Evolutionary conservation across 2,888 invertebrate genomes (phyloP), one percentile per base, ranked within the genome.

Genomic region (Drosophila suboccidentalis): DNA sequence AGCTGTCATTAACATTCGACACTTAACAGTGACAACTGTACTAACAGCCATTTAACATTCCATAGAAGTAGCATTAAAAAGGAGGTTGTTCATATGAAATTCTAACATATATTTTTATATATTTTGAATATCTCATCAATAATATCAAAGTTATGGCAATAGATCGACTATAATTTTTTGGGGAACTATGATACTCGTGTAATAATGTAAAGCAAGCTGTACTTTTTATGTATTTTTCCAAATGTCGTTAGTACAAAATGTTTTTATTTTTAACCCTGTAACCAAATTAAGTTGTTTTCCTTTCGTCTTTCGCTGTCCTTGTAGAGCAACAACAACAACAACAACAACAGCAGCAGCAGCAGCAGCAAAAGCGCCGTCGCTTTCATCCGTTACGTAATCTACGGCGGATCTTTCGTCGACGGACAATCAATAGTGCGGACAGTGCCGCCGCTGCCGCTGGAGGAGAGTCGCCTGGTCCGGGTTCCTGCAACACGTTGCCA

Each of bases 361-460:
- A 91, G 72, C 92, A 91, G 82, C 92, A 92, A 71, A 92, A 92
- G 80, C 90, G 93, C 34, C 91, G 93, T 50, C 90, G 92, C 66
- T 93, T 93, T 77, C 92, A 92, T 88, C 93, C 93, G 44, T 83
- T 93, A 41, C 91, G 93, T 43, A 93, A 93, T 86, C 81, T 93
- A 55, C 91, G 93, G 5, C 92, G 93, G 43, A 93, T 93, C 67
- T 93, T 93, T 75, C 92, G 93, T 1, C 91, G 93, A 50, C 92
- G 93, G 63, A 92, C 93, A 9, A 90, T 93, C 69, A 92, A 91
- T 50, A 91, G 89, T 67, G 90, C 87, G 17, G 87, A 89, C 17
- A 79, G 78, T 29, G 54, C 77, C 4, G 51, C 61, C 4, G 60
- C 59, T 13, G 78, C 66, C 11, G 62, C 75, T 4, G 60, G 62